These are phyloP conservation scores for Fistularia commersonii DNA, from an alignment of 2,797 vertebrate species.

Conservation along the genomic window DNA sequence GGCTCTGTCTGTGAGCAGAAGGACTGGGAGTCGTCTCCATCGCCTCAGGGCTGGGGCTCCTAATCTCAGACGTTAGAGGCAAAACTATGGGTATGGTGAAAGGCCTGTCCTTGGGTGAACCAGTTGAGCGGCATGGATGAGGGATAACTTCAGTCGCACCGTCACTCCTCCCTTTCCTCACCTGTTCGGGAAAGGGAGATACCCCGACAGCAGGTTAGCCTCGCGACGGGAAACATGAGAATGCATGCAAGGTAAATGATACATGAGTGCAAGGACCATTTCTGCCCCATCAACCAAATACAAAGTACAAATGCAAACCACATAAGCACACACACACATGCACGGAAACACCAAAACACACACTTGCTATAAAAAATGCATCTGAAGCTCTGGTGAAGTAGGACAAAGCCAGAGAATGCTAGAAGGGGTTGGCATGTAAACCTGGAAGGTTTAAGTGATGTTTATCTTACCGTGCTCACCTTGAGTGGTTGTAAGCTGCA, in stretches of 20 bases:
- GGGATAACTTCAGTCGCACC: conserved; percentile 38
- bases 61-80: conserved; percentile 37
- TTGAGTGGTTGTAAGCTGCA: conserved; percentile 52
- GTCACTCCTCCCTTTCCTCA: conserved; percentile 65
- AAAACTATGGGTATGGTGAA: conserved; percentile 54
- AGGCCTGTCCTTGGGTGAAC: conserved; percentile 48
- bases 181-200: conserved; percentile 54
- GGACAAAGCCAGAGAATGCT: conserved; percentile 8
- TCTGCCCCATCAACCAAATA: conserved; percentile 7
- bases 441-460: conserved; percentile 7
- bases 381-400: conserved; percentile 7
- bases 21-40: conserved; percentile 59
- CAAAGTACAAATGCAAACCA: too few species aligned
- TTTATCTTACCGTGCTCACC: conserved; percentile 66
- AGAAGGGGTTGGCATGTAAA: conserved; percentile 20
- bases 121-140: conserved; percentile 55
- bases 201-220: conserved; percentile 23
- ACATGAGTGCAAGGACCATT: conserved; percentile 3
- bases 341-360: background rate
- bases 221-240: conserved; percentile 40
- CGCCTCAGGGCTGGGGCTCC: conserved; percentile 46
- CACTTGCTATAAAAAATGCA: conserved; percentile 25
- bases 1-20: conserved; percentile 3
- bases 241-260: conserved; percentile 28
- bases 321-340: background rate